These are phyloP conservation scores for Drosophila lacteicornis DNA, from an alignment of 1,140 invertebrate genomes.

Conservation along the genomic window DNA sequence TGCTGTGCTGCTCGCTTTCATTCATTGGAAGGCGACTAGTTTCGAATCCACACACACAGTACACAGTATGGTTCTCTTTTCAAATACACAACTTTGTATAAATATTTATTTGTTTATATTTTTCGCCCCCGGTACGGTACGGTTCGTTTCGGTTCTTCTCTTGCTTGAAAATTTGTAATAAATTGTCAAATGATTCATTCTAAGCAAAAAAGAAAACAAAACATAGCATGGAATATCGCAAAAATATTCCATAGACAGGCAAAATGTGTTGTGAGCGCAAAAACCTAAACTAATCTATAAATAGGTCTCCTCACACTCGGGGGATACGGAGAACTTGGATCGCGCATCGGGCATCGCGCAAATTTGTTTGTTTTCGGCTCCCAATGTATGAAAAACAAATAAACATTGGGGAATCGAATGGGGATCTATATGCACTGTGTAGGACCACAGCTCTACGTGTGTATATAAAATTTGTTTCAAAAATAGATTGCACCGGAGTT, in stretches of 20 bases:
- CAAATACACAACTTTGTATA: constrained; percentile 32
- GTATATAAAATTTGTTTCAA: constrained; percentile 35
- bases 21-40: constrained; percentile 37
- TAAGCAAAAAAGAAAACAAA: constrained; percentile 9
- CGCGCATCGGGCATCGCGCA: constrained; percentile 23
- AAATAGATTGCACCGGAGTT: constrained; percentile 44
- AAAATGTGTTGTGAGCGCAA: constrained; percentile 30
- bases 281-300: constrained; percentile 45
- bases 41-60: constrained; percentile 6
- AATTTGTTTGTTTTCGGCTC: constrained; percentile 45
- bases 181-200: constrained; percentile 49
- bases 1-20: constrained; percentile 18
- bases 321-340: constrained; percentile 28
- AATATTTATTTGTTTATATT: constrained; percentile 46
- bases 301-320: constrained; percentile 36
- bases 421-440: constrained; percentile 6
- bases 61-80: constrained; percentile 35
- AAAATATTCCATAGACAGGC: constrained; percentile 47
- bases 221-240: constrained; percentile 27
- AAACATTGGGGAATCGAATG: constrained; percentile 27
- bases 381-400: constrained; percentile 49
- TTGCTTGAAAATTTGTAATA: constrained; percentile 20
- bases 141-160: background rate
- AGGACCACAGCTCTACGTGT: constrained; percentile 3
- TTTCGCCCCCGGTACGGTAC: constrained; percentile 12